A percentile compares a stretch with the other conserved stretches of the same genome.
Conservation (phyloP, 2,113 vertebrate genomes). For the Lepisosteus osseus region DNA sequence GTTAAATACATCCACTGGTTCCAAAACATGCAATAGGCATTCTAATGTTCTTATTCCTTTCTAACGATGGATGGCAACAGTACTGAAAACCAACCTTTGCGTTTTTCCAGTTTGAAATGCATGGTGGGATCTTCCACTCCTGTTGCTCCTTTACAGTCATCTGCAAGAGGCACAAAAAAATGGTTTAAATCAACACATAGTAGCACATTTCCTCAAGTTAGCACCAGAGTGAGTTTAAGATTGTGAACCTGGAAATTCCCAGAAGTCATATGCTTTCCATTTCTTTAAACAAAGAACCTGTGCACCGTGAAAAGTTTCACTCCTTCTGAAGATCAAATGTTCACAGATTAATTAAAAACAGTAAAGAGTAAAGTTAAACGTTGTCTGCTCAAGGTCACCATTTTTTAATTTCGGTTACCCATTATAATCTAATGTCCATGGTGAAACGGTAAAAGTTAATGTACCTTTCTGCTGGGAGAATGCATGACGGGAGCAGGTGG, state of each 20-base stretch:
- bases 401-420: no score
- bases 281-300: not conserved
- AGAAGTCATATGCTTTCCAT: no score
- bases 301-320: no score
- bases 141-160: constrained; percentile 99
- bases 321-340: no score
- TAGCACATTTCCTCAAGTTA: no score
- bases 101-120: constrained; percentile 99
- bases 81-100: constrained; percentile 77
- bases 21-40: not conserved
- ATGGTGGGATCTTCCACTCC: constrained; percentile 98
- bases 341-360: no score
- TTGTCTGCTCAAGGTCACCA: no score
- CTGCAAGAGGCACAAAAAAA: constrained; percentile 50
- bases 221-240: no score
- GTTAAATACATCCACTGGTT: not conserved
- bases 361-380: no score
- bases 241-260: no score
- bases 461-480: constrained; percentile 95
- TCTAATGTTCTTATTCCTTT: not conserved
- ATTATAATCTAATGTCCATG: no score
- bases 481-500: constrained; percentile 98
- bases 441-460: not conserved
- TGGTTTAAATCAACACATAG: no score
- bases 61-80: not conserved